These are phyloP conservation scores for Lacanobia wlatinum DNA, from an alignment of 2,888 invertebrate genomes.

Conservation along the genomic window DNA sequence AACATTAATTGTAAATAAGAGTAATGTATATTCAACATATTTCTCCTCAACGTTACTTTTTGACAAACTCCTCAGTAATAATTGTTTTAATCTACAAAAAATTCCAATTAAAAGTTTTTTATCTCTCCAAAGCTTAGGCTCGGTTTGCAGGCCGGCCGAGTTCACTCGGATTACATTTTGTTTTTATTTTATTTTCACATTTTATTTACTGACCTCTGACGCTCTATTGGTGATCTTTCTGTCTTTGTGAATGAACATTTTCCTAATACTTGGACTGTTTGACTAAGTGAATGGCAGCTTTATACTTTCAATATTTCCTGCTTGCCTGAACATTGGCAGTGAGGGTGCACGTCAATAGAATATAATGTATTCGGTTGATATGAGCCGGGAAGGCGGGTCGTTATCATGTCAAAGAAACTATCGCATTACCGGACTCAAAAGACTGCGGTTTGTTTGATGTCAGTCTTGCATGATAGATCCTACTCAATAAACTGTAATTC, in stretches of 20 bases:
- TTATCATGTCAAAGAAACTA: conserved; percentile 90
- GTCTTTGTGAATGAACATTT: conserved; percentile 57
- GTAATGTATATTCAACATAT: conserved; percentile 65
- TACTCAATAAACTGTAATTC: conserved; percentile 73
- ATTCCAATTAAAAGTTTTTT: conserved; percentile 87
- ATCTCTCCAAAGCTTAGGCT: conserved; percentile 82
- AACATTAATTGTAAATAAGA: conserved; percentile 27
- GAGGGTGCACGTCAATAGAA: conserved; percentile 75
- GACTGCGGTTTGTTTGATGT: conserved; percentile 87
- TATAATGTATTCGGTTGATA: conserved; percentile 86
- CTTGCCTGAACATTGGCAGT: conserved; percentile 66
- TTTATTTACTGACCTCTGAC: conserved; percentile 68
- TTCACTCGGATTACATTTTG: conserved; percentile 70
- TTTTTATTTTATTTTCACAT: conserved; percentile 68
- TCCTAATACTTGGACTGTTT: conserved; percentile 25
- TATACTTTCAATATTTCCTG: conserved; percentile 79
- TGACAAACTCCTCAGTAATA: conserved; percentile 79
- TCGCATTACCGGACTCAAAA: conserved; percentile 88
- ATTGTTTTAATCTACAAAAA: conserved; percentile 87
- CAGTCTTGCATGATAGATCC: conserved; percentile 74
- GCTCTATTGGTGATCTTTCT: conserved; percentile 59
- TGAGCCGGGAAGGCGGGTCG: conserved; percentile 81
- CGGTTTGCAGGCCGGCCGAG: conserved; percentile 73
- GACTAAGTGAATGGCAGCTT: conserved; percentile 31
- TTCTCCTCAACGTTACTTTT: conserved; percentile 75